Evolutionary conservation across 1,140 invertebrate genomes (phyloP), one percentile per base, ranked within the genome.

Genomic region (Leguminivora glycinivorella): DNA sequence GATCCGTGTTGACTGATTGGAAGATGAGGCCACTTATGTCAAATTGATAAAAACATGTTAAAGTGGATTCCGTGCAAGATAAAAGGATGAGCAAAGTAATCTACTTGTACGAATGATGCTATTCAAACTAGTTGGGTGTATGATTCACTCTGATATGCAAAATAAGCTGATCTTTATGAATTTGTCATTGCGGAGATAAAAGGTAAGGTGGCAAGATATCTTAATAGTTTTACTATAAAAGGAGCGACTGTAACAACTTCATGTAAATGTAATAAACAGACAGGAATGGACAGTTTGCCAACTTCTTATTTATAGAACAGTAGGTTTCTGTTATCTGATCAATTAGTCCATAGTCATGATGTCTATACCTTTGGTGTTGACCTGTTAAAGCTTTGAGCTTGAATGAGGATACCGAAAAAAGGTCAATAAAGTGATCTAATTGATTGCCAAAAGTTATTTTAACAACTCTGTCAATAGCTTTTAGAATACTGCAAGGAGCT

Each of bases 141-240:
- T 52, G 19, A 52, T 52, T 19, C 47, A 52, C 17, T 52, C 19
- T 22, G 47, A 52, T 52, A 52, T 22, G 47, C 7, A 2, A 52
- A 52, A 52, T 22, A 52, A 22, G 19, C 47, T 22, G 47, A 52
- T 52, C 47, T 52, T 22, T 22, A 52, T n/a, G n/a, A 52, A 52
- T 22, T 2, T 6, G 47, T 6, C 47, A 52, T 22, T 52, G 19
- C 19, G 47, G 47, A 52, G 47, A 22, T 52, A 52, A 52, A 22
- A 52, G 6, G 14, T 19, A 22, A 22, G 19, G 2, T 22, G 2
- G 19, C 47, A 19, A 52, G 47, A 52, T 52, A 52, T 52, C 47
- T 52, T 52, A 52, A 52, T 52, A 52, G 47, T 52, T 52, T 52
- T 52, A 52, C 47, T 52, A 52, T 52, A 52, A 52, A 52, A 52